These are phyloP conservation scores for Micrasema minimum DNA, from an alignment of 1,140 invertebrate species.

Conservation along the genomic window DNA sequence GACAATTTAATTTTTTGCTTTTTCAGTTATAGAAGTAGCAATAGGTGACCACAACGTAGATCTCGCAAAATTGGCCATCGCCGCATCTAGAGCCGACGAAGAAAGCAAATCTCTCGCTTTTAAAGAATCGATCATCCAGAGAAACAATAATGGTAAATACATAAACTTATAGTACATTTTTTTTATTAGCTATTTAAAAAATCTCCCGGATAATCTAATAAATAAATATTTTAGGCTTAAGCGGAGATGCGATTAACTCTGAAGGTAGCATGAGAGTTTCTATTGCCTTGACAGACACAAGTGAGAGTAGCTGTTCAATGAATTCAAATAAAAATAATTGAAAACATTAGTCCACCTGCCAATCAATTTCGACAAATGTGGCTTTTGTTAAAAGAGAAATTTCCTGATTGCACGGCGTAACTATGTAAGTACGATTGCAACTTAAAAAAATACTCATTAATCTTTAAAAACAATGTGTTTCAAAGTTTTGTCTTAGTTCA, in stretches of 20 bases:
- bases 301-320: constrained; percentile 64
- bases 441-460: too few relatives aligned
- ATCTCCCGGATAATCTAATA: neutral
- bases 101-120: constrained; percentile 57
- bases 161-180: neutral
- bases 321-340: constrained; percentile 35
- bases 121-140: constrained; percentile 32
- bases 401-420: constrained; percentile 70
- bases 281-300: constrained; percentile 40
- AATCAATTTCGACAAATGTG: constrained; percentile 64
- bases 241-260: constrained; percentile 1
- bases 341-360: constrained; percentile 59
- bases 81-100: constrained; percentile 67
- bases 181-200: neutral
- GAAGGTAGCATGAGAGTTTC: constrained; percentile 1
- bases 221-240: constrained; percentile 14
- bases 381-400: constrained; percentile 72
- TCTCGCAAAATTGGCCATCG: constrained; percentile 67
- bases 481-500: too few relatives aligned
- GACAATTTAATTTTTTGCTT: too few relatives aligned
- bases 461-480: too few relatives aligned
- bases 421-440: constrained; percentile 71
- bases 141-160: constrained; percentile 34
- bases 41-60: constrained; percentile 79
- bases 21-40: constrained; percentile 82